Evolutionary conservation across 1,140 invertebrate genomes (phyloP), one percentile per base, ranked within the genome.

Genomic region (Halictus rubicundus): DNA sequence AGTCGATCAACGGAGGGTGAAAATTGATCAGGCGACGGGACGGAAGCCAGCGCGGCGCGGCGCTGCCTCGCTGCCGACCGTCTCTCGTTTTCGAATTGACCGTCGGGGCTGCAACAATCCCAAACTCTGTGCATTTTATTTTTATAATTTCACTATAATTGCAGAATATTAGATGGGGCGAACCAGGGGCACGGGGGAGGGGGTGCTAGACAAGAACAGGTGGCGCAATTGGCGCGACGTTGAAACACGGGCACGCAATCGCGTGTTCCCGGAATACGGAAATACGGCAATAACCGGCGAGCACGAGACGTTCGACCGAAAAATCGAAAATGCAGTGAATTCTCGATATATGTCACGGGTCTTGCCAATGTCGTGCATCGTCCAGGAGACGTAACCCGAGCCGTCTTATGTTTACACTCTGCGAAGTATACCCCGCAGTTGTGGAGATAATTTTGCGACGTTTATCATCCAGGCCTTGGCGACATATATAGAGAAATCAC

Each of bases 21-120:
- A 78, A 78, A 78, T 78, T 72, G 69, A 78, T 57, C 46, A n/a
- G 60, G 71, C 52, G 42, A 57, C 42, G 10, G 9, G 21, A 6
- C 21, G 49, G 19, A 21, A 54, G 61, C 32, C 32, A n/a, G n/a
- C n/a, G n/a, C n/a, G n/a, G n/a, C n/a, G n/a, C n/a, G 32, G 32
- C 75, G n/a, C 7, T 9, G 3, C 8, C 9, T 9, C 19, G 32
- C 10, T 19, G 23, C 25, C 59, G 10, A 0, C 14, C 8, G 9
- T 10, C 23, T 60, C 59, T 61, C 9, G 59, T 27, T 32, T 27
- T 27, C 21, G 10, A 19, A 61, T 61, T 25, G 25, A 61, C 27
- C 12, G 16, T 6, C 49, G 49, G 16, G 5, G 49, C 16, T 8
- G 49, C 49, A 21, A 5, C 21, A 14, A 27, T 2, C 16, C 21